Base-by-base conservation (phyloP, 2,113 vertebrate genomes). In the Rhinolophus sinicus region DNA sequence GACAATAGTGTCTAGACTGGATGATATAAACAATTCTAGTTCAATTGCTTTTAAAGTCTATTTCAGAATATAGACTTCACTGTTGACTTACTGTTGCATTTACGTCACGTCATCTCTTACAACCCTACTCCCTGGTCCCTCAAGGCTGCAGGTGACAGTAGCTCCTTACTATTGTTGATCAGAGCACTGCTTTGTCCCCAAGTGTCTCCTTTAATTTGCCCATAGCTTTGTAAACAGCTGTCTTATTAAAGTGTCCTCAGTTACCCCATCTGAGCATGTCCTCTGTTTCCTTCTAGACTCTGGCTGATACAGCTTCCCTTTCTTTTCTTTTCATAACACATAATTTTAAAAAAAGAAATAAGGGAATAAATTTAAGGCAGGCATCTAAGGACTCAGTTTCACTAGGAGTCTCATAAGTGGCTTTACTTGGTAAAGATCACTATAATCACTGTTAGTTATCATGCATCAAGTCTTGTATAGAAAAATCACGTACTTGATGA, bases 301-400 rank as follows among this genome's bases (percentile, higher is more conserved):
- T 67, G 89, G 18, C 18, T 33, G 15, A 75, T 44, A 21, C 15
- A 15, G 22, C 26, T 69, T 83, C 15, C 40, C 18, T 83, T 77
- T 35, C 81, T 50, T 44, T 70, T 24, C 30, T 47, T 94, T 87
- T n/a, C 50, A 90, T 65, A 90, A 47, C 22, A 78, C 2, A 77
- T 40, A 87, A 52, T 88, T 28, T 18, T 14, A 21, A 67, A 72
- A 19, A 78, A 38, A 58, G 6, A 13, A 64, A 78, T 13, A 64
- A 88, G 2, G 52, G 47, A 83, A 70, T 56, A 73, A 73, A 60
- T 54, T 22, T 19, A 40, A 70, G 47, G 15, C 52, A 70, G 47
- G 15, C 52, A 70, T 26, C 52, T 44, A 28, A 78, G 24, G 30
- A 58, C 35, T 60, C 30, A 0, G 1, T 87, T 73, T 30, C 12